Conservation (phyloP, 2,113 vertebrate species). For the crab-eating macaque (Macaca fascicularis) region DNA sequence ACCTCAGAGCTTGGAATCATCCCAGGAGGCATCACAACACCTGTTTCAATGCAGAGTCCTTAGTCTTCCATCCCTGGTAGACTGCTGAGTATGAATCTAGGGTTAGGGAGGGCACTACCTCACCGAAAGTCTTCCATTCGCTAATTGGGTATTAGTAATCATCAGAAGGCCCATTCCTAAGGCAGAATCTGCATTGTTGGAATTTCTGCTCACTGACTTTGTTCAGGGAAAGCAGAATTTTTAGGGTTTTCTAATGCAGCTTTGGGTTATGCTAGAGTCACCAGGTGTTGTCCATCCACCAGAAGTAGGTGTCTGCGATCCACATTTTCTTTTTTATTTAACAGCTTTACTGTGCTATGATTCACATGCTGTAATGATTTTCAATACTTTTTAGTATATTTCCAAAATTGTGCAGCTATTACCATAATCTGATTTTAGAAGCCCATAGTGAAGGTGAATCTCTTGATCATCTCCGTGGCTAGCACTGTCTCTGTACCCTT, state of each 20-base stretch:
- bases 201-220: neutral
- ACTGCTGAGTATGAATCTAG: neutral
- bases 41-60: neutral
- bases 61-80: neutral
- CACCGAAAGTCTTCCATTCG: neutral
- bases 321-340: neutral
- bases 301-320: neutral
- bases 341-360: neutral
- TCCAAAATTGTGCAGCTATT: neutral
- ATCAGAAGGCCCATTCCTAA: neutral
- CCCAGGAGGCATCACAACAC: neutral
- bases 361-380: neutral
- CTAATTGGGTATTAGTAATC: neutral
- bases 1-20: neutral
- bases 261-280: neutral
- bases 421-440: conserved; percentile 21
- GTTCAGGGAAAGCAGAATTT: neutral
- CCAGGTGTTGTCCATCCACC: neutral
- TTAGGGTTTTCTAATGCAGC: neutral
- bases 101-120: no score
- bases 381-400: neutral
- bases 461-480: neutral
- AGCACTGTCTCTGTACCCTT: neutral
- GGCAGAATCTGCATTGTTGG: neutral
- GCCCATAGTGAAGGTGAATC: neutral